Percentiles rank a stretch among this genome's conserved stretches.
Evolutionary conservation across 2,888 invertebrate species (phyloP).

Genomic region (Oscheius myriophilus): DNA sequence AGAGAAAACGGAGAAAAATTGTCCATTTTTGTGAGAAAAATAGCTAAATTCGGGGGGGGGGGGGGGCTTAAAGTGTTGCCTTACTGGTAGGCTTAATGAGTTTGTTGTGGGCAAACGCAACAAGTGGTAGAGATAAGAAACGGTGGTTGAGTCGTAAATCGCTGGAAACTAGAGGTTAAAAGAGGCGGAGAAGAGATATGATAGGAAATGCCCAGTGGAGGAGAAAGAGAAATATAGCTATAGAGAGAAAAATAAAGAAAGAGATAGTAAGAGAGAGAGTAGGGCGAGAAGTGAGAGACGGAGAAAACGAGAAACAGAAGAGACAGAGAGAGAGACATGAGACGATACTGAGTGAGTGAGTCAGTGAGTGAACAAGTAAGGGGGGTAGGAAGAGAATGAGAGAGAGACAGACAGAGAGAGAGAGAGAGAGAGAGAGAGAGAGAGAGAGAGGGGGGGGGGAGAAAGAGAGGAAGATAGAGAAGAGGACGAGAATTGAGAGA

Average conservation of each 20-base stretch:
- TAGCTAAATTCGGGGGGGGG: no score
- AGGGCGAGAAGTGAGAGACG: background rate
- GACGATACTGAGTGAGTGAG: no score
- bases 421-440: background rate
- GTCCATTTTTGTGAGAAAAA: no score
- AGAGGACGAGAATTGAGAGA: background rate
- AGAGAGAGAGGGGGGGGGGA: no score
- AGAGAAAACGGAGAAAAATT: no score
- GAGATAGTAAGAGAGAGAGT: background rate
- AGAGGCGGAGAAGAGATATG: background rate
- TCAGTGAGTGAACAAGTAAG: no score
- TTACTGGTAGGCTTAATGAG: no score
- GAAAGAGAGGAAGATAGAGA: background rate
- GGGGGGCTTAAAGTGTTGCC: no score
- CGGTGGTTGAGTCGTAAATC: no score
- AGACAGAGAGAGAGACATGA: background rate
- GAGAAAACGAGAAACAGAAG: background rate
- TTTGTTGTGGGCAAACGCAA: no score
- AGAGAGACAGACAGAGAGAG: constrained; percentile 1
- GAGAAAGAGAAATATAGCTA: background rate
- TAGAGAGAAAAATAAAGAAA: no score
- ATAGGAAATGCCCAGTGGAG: background rate
- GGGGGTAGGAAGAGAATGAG: background rate
- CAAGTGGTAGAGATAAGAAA: no score
- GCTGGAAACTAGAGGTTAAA: background rate